Conservation (phyloP, 2,888 invertebrate genomes). For the Eutolmus rufibarbis region DNA sequence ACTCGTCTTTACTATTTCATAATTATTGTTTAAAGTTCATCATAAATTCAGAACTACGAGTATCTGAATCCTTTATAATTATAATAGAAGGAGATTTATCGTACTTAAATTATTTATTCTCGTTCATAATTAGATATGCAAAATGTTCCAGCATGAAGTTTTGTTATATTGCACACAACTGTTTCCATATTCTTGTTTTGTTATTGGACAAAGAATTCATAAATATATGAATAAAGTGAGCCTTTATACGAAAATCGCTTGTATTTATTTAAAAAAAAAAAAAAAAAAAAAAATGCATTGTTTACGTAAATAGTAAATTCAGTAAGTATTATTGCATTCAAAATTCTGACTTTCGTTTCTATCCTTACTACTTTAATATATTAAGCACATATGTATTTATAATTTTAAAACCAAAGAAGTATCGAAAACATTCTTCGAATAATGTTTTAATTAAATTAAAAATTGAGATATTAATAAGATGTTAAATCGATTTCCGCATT, state of each 20-base stretch:
- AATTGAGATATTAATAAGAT: too few species aligned
- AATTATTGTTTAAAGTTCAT: background rate
- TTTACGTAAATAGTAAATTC: too few species aligned
- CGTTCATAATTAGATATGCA: background rate
- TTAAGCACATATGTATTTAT: too few species aligned
- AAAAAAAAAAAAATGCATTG: too few species aligned
- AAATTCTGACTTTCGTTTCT: too few species aligned
- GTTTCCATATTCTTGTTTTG: slow-evolving; percentile 14
- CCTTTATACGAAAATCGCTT: background rate
- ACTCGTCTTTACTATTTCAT: background rate
- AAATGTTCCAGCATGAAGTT: slow-evolving; percentile 6
- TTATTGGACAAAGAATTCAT: slow-evolving; percentile 9
- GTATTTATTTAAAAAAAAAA: background rate
- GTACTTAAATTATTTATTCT: slow-evolving; percentile 36
- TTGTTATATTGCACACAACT: slow-evolving; percentile 25
- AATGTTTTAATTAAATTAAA: too few species aligned
- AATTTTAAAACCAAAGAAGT: too few species aligned
- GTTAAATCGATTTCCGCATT: too few species aligned
- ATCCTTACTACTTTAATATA: too few species aligned
- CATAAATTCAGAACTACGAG: background rate
- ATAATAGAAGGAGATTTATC: background rate
- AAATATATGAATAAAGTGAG: background rate
- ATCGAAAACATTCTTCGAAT: too few species aligned
- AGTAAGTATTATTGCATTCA: too few species aligned
- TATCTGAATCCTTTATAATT: background rate